These are phyloP conservation scores for Xenopus tropicalis DNA, from an alignment of 2,113 vertebrate genomes.

Conservation along the genomic window UCB_Xtro_10.0 CM004443.2:206153001-206153500, in stretches of 20 bases:
- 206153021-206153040: conserved; percentile 84
- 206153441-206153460: too few relatives aligned
- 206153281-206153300: conserved; percentile 35
- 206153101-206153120: conserved; percentile 75
- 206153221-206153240: conserved; percentile 76
- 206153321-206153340: neutral
- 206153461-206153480: too few relatives aligned
- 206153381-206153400: too few relatives aligned
- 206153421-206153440: too few relatives aligned
- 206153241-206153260: conserved; percentile 69
- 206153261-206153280: conserved; percentile 48
- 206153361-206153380: too few relatives aligned
- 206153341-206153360: too few relatives aligned
- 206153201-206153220: conserved; percentile 89
- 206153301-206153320: conserved; percentile 28
- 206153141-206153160: conserved; percentile 78
- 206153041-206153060: conserved; percentile 78
- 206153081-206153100: conserved; percentile 70
- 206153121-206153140: conserved; percentile 70
- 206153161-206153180: conserved; percentile 97
- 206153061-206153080: conserved; percentile 72
- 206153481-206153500: too few relatives aligned
- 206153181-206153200: conserved; percentile 96
- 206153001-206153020: conserved; percentile 97
- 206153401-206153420: too few relatives aligned